Base-by-base conservation (phyloP, 2,888 invertebrate species). In the Pollenia griseotomentosa region DNA sequence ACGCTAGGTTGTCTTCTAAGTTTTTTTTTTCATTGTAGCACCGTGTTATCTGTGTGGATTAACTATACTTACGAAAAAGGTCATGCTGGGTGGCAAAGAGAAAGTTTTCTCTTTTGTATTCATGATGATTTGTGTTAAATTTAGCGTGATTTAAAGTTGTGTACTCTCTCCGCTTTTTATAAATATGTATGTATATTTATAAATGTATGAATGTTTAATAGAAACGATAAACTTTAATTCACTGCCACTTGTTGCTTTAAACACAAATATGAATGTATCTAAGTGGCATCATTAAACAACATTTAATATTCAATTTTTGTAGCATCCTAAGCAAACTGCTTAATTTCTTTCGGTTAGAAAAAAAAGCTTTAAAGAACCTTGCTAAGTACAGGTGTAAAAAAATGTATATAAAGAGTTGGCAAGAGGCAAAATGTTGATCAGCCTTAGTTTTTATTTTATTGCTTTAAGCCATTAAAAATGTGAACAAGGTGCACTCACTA, bases 71-170 rank as follows among this genome's bases (percentile, higher is more conserved):
- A 44, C 46, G 16, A 42, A 57, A 57, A 57, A 66, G 57, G n/a
- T 57, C 40, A 55, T 44, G 10, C n/a, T 46, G 40, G 14, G 19
- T 71, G 83, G 16, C 88, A 90, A 87, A 89, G 88, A 86, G 90
- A 92, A 92, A 91, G 91, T 92, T 92, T 90, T 89, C 42, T 51
- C 12, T 73, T 83, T 80, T 80, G 10, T 44, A 53, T 80, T 83
- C 66, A 73, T 84, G 42, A 68, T 91, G 90, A 91, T 92, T 92
- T 92, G 90, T 90, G 91, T 90, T 92, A 91, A 91, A 92, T 92
- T 92, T 91, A 89, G 89, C 92, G 90, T 91, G 90, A 89, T 90
- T 90, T 89, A 78, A 83, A 79, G 65, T 23, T 73, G 81, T 79
- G 74, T 59, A 51, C 65, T 46, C 65, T 48, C 73, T 16, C 11